Evolutionary conservation across 1,140 invertebrate genomes (phyloP).

Genomic region (Portunus trituberculatus): DNA sequence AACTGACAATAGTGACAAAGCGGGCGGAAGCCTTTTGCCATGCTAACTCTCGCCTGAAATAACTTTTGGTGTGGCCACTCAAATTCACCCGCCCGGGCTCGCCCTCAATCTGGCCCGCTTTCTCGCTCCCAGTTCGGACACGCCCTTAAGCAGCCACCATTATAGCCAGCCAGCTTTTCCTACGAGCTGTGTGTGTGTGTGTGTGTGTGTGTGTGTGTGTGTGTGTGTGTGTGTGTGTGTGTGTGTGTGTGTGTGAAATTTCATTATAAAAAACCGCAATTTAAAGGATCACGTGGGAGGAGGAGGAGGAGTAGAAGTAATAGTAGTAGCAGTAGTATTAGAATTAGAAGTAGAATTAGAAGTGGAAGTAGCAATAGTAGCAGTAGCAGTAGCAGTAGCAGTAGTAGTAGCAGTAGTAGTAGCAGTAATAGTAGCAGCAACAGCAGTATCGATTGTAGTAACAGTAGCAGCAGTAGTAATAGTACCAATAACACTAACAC

Average conservation of each 20-base stretch:
- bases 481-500: too few relatives aligned
- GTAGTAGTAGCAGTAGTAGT: background rate
- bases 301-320: background rate
- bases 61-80: too few relatives aligned
- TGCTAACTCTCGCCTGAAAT: too few relatives aligned
- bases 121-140: too few relatives aligned
- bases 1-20: too few relatives aligned
- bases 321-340: background rate
- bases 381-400: background rate
- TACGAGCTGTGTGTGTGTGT: conserved; percentile 39
- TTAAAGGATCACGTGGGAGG: background rate
- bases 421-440: background rate
- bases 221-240: background rate
- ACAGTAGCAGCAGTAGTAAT: too few relatives aligned
- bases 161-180: too few relatives aligned
- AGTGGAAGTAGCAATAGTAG: background rate
- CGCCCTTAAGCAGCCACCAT: too few relatives aligned
- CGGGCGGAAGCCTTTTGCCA: too few relatives aligned
- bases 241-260: background rate
- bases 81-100: too few relatives aligned
- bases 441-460: too few relatives aligned
- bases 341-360: background rate
- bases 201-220: conserved; percentile 40
- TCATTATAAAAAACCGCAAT: background rate
- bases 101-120: too few relatives aligned